Evolutionary conservation across 1,140 invertebrate species (phyloP).

Genomic region (Zaprionus camerounensis): DNA sequence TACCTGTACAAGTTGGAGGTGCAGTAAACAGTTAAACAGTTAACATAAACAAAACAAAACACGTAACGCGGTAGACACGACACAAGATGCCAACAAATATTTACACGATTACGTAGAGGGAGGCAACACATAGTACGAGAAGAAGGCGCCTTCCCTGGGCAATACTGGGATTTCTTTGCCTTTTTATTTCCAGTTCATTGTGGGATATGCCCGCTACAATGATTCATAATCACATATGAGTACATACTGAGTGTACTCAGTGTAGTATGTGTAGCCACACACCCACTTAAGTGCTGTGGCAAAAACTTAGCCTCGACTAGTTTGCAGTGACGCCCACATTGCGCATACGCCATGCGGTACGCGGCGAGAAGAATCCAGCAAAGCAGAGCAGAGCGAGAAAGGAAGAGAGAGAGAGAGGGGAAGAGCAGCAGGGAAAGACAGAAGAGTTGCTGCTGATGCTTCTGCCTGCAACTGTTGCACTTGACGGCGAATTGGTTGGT

Average conservation of each 20-base stretch:
- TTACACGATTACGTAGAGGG: constrained; percentile 34
- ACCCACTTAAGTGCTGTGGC: constrained; percentile 39
- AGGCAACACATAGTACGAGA: background rate
- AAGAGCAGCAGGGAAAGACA: background rate
- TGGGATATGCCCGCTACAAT: constrained; percentile 16
- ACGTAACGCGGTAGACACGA: constrained; percentile 50
- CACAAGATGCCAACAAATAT: constrained; percentile 35
- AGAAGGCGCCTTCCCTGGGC: background rate
- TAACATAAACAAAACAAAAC: constrained; percentile 46
- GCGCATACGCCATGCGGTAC: constrained; percentile 47
- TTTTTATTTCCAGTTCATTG: background rate
- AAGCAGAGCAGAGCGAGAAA: background rate
- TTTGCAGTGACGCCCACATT: constrained; percentile 52
- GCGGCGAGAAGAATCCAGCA: background rate
- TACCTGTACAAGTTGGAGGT: background rate
- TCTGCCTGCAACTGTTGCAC: constrained; percentile 52
- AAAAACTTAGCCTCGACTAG: constrained; percentile 27
- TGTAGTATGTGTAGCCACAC: constrained; percentile 12
- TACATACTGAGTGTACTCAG: constrained; percentile 8
- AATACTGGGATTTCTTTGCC: constrained; percentile 9
- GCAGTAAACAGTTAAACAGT: constrained; percentile 1
- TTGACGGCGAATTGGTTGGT: constrained; percentile 50
- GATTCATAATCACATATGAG: constrained; percentile 31
- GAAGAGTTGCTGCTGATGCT: constrained; percentile 39
- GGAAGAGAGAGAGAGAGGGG: background rate